Evolutionary conservation across 2,113 vertebrate species (phyloP), one percentile per base, ranked within the genome.

Genomic region (Okapia johnstoni): DNA sequence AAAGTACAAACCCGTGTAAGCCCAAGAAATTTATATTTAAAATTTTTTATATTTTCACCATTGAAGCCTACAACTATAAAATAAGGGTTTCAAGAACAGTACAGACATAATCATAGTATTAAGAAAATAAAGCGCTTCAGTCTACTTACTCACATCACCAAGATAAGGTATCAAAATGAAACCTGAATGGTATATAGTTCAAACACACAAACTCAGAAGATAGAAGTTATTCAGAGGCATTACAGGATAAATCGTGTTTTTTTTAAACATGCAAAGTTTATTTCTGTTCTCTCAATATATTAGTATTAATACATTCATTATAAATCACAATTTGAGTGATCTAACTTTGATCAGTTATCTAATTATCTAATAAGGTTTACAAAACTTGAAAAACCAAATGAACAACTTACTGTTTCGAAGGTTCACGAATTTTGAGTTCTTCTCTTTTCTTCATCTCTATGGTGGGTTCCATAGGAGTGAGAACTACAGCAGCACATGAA

Each of bases 401-500:
- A 93, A 50, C 85, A 89, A 98, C 98, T 99, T 99, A 99, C 99
- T 99, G 99, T 98, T 99, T 99, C 94, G 98, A 94, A 97, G 98
- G 96, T 97, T 99, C 99, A 60, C 98, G 96, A 79, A 96, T 87
- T 91, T 98, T 93, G 63, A 96, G 80, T 84, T 99, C 99, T 96
- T 99, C 99, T 58, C 99, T 99, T 48, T 96, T 99, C 96, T 99
- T 98, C 80, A 98, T 97, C 87, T 99, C 99, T 93, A 92, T 97
- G 6, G 98, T 70, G 0, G 98, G 94, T 40, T 99, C 99, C 97
- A 99, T 77, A 16, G 99, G 99, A 6, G 99, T 98, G 7, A 99
- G 99, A 5, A 99, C 99, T 14, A 99, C 98, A 84, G 99, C 99
- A 93, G 99, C 99, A 98, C 99, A 99, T 0, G 99, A 99, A 50